phyloP scores from a whole-genome alignment of 1,140 invertebrate species.

The Scylla paramamosain region DNA sequence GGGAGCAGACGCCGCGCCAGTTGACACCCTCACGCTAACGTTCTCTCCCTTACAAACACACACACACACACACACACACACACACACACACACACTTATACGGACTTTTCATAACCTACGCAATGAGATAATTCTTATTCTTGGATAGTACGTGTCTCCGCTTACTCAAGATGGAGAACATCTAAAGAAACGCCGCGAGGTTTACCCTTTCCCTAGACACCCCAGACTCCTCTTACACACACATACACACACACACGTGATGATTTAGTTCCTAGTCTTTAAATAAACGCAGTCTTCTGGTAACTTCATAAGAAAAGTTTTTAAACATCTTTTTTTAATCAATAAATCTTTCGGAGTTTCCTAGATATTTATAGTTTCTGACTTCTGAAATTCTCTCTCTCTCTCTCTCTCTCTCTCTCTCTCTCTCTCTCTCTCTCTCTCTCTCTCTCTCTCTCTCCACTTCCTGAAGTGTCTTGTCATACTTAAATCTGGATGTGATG shows the following conservation, averaged over 20 bases:
- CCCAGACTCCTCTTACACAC: no score
- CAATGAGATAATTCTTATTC: conserved; percentile 14
- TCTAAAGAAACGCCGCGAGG: no score
- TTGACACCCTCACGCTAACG: neutral
- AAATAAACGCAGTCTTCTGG: no score
- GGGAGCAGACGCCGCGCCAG: neutral
- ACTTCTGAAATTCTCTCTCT: neutral
- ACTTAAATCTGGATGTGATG: neutral
- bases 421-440: conserved; percentile 60
- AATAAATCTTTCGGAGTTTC: no score
- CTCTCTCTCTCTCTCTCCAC: conserved; percentile 57
- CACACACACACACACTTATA: neutral
- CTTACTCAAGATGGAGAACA: neutral
- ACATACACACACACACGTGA: no score
- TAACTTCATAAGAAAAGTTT: no score
- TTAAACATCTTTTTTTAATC: no score
- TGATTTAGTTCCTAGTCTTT: no score
- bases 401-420: conserved; percentile 49
- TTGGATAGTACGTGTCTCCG: neutral
- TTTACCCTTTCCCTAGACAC: no score
- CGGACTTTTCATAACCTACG: neutral
- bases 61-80: neutral
- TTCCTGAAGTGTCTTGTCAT: neutral
- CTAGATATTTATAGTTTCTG: no score
- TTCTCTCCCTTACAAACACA: neutral